A percentile compares a stretch with the other conserved stretches of the same genome.
phyloP scores from a whole-genome alignment of 2,888 invertebrate species.

The Tipula lateralis region DNA sequence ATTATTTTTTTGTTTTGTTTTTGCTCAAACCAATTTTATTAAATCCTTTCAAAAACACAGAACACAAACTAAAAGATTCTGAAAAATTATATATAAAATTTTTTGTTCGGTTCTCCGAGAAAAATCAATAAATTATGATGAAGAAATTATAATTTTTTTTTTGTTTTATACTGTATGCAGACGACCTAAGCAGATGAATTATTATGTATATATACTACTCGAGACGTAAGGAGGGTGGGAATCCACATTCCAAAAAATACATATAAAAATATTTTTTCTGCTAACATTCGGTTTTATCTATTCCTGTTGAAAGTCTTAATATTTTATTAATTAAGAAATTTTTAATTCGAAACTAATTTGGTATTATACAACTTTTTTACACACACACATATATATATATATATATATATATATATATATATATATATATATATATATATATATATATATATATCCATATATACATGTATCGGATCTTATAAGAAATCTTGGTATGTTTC shows the following conservation, averaged over 20 bases:
- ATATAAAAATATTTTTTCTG: neutral
- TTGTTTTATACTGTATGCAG: neutral
- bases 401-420: too few species aligned
- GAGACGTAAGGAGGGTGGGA: neutral
- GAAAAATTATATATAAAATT: neutral
- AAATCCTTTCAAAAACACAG: slow-evolving; percentile 3
- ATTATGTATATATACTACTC: neutral
- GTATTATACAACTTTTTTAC: neutral
- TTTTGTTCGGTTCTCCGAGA: neutral
- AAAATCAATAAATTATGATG: slow-evolving; percentile 24
- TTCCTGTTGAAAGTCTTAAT: slow-evolving; percentile 20
- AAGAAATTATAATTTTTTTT: neutral
- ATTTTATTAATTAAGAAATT: slow-evolving; percentile 29
- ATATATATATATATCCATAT: neutral
- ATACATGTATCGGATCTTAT: too few species aligned
- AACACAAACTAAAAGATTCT: neutral
- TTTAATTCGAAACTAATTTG: slow-evolving; percentile 29
- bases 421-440: too few species aligned
- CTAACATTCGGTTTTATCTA: neutral
- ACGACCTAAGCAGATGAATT: neutral
- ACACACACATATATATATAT: neutral
- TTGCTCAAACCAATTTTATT: neutral
- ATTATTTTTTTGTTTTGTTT: too few species aligned
- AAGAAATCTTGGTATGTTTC: too few species aligned
- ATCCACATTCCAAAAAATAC: neutral